A percentile compares a stretch with the other conserved stretches of the same genome.
Conservation (phyloP, 2,113 vertebrate genomes). For the Urocynchramus pylzowi region DNA sequence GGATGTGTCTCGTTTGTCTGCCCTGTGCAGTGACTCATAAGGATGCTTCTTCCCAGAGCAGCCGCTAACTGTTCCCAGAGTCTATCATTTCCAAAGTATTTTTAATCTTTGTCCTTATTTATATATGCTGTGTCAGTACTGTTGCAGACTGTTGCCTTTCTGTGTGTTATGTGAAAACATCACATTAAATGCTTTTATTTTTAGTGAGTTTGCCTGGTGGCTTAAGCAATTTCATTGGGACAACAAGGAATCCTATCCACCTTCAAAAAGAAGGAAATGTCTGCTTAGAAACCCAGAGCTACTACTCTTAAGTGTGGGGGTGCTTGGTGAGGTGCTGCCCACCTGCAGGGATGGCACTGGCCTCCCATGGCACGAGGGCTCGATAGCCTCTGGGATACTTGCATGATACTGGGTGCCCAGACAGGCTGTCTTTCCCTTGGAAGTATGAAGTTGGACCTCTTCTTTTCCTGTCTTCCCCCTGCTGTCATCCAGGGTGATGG, state of each 20-base stretch:
- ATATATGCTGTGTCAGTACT: conserved; percentile 25
- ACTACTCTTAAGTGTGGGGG: background rate
- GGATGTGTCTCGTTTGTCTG: background rate
- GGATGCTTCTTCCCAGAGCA: conserved; percentile 16
- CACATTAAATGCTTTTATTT: conserved; percentile 67
- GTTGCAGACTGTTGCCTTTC: conserved; percentile 28
- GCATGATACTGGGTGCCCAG: background rate
- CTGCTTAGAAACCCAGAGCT: background rate
- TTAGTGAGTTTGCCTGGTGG: background rate
- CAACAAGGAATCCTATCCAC: background rate
- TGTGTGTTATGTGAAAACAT: conserved; percentile 36
- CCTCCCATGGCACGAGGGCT: background rate
- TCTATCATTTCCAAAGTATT: conserved; percentile 1
- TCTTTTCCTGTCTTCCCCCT: conserved; percentile 29
- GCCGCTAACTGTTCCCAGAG: conserved; percentile 36
- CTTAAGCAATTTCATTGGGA: background rate
- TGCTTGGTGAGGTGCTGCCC: background rate
- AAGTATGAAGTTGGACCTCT: conserved; percentile 16
- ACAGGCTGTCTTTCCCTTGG: background rate
- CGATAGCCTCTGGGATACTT: background rate
- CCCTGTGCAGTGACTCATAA: conserved; percentile 8
- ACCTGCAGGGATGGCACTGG: background rate
- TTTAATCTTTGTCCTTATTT: conserved; percentile 57
- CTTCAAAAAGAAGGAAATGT: background rate
- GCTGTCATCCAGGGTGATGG: conserved; percentile 49